Evolutionary conservation across 2,797 vertebrate species (phyloP), one percentile per base, ranked within the genome.

Genomic region (Macroramphosus scolopax): DNA sequence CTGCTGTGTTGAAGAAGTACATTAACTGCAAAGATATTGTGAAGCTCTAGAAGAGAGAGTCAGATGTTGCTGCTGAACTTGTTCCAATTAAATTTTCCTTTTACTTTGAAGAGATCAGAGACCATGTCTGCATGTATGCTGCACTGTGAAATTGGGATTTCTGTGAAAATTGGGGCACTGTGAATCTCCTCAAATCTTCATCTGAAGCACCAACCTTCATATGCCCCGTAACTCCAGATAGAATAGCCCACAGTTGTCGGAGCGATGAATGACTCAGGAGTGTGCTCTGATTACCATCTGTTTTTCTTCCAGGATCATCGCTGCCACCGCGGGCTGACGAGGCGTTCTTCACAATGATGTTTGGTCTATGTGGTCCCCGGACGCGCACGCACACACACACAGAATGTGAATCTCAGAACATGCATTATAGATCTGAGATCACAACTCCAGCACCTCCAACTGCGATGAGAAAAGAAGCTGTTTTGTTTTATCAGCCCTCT

Each of bases 361-460:
- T 85, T 80, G 75, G 68, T 44, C 57, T 43, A 56, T 41, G 42
- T 39, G 0, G 15, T 30, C 34, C 42, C 40, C 14, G 29, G 7
- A n/a, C n/a, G n/a, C 59, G 50, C 68, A 24, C 50, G 15, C 51
- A 50, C 31, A 33, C 51, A 4, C 22, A 25, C 48, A 22, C 51
- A 24, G 12, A 75, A 64, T 62, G 36, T 44, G 64, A 77, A 75
- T 67, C 64, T 59, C 66, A 43, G 51, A 39, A 54, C 78, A 73
- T 78, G 74, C 74, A 72, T 77, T 78, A 75, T 72, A 80, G 67
- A 84, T 84, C 61, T 69, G 72, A 74, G 64, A 83, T 84, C 70
- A 69, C 63, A 67, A 68, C 80, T 77, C 60, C 54, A 46, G 67
- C 78, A 58, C 57, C 47, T 58, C 63, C 65, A 38, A 35, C 74